Evolutionary conservation across 2,797 vertebrate species (phyloP).

Genomic region (Heteromormyrus szaboi): DNA sequence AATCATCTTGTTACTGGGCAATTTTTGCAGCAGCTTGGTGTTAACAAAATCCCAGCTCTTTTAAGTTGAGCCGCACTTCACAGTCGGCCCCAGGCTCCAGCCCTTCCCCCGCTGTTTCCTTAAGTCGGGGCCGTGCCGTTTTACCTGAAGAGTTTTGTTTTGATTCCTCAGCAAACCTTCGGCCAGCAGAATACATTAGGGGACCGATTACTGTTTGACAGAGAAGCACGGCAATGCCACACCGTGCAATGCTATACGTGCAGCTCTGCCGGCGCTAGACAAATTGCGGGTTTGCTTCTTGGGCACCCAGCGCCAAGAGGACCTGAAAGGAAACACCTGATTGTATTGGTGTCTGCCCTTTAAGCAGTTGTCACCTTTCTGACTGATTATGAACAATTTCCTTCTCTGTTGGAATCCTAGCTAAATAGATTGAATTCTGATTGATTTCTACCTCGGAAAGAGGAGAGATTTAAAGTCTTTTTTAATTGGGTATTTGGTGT

Average conservation of each 20-base stretch:
- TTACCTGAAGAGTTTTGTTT: background rate
- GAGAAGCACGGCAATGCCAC: slow-evolving; percentile 41
- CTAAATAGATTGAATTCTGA: slow-evolving; percentile 78
- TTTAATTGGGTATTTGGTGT: slow-evolving; percentile 81
- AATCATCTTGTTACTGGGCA: slow-evolving; percentile 45
- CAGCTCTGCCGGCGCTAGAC: slow-evolving; percentile 52
- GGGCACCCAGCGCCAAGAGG: slow-evolving; percentile 34
- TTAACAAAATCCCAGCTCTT: slow-evolving; percentile 8
- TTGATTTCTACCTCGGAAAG: slow-evolving; percentile 76
- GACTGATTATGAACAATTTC: slow-evolving; percentile 75
- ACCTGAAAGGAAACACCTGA: slow-evolving; percentile 68
- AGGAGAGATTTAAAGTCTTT: slow-evolving; percentile 75
- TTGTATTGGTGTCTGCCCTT: slow-evolving; percentile 66
- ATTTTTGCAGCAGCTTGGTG: background rate
- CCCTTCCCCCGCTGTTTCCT: background rate
- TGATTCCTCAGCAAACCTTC: background rate
- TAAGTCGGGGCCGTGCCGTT: background rate
- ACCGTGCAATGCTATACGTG: slow-evolving; percentile 54
- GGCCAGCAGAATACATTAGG: slow-evolving; percentile 38
- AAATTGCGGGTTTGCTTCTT: slow-evolving; percentile 52
- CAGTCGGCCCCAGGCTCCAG: background rate
- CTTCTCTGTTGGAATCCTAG: slow-evolving; percentile 77
- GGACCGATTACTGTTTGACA: slow-evolving; percentile 51
- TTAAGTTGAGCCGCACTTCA: background rate
- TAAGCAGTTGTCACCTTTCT: slow-evolving; percentile 76